Evolutionary conservation across 2,888 invertebrate genomes (phyloP).

Genomic region (Rhamphomyia laevipes): DNA sequence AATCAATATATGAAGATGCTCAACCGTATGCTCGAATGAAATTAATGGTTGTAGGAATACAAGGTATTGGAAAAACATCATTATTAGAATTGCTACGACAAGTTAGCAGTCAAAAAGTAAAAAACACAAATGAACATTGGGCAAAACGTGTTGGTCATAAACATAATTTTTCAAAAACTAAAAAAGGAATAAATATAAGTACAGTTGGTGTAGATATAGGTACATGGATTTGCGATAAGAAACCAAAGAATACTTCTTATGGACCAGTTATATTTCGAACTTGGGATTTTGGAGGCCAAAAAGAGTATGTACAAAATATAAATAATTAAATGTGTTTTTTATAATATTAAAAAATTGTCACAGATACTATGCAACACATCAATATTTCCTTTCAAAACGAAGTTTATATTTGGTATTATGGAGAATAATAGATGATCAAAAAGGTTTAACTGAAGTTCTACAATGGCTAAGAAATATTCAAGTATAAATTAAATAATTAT

Average conservation of each 20-base stretch:
- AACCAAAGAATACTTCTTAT: conserved; percentile 58
- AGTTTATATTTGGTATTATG: conserved; percentile 93
- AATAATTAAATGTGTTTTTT: conserved; percentile 7
- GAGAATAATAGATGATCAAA: conserved; percentile 84
- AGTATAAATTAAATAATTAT: conserved; percentile 11
- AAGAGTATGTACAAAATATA: conserved; percentile 52
- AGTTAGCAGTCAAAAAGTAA: conserved; percentile 64
- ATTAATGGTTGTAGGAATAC: conserved; percentile 89
- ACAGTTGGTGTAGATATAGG: conserved; percentile 87
- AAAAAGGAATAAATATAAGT: conserved; percentile 52
- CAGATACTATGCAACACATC: conserved; percentile 94
- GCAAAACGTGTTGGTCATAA: conserved; percentile 90
- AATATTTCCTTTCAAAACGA: conserved; percentile 92
- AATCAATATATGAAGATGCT: conserved; percentile 79
- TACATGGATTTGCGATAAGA: conserved; percentile 85
- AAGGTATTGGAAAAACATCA: conserved; percentile 81
- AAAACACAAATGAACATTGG: conserved; percentile 63
- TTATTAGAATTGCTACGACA: conserved; percentile 76
- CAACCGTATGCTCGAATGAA: conserved; percentile 91
- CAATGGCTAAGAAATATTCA: conserved; percentile 95
- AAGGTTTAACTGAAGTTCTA: conserved; percentile 78
- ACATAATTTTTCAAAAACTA: conserved; percentile 60
- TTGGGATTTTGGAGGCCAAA: conserved; percentile 99
- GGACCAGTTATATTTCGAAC: conserved; percentile 86
- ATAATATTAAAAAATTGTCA: conserved; percentile 10